Evolutionary conservation across 2,888 invertebrate species (phyloP), one percentile per base, ranked within the genome.

Genomic region (Apodemia duryi): DNA sequence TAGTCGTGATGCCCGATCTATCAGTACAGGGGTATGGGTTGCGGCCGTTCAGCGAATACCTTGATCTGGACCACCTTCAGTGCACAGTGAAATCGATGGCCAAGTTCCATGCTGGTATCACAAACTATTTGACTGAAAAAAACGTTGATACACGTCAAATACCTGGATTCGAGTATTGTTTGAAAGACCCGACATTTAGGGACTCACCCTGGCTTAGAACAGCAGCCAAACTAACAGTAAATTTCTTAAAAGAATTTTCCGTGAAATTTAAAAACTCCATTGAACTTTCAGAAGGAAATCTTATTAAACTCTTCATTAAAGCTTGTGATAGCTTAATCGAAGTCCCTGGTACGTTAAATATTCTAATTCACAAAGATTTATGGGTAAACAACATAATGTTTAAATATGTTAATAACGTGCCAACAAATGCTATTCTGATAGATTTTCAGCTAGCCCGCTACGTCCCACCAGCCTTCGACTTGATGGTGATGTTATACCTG

Each of bases 351-450:
- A 83, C 82, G 2, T 67, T 89, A 0, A 91, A 91, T 63, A 82
- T 86, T 0, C 67, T 88, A 4, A 69, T 85, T 2, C 91, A 91
- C 64, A 88, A 82, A 63, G 91, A 91, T 64, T 66, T 90, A 38
- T 91, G 91, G 91, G 73, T 76, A 0, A 88, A 88, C 65, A 91
- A 91, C 65, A 81, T 91, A 1, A 78, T 91, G 78, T 91, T 86
- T 63, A 81, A 79, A 65, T 84, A 88, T 63, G 74, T 79, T 0
- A 71, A 75, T 7, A 76, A 74, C 1, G 70, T 67, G 0, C 88
- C 87, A 1, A 72, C 61, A 1, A 81, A 80, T 49, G 82, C 84
- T 0, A 41, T 90, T 2, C 68, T 91, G 0, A 74, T 91, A 1
- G 90, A 91, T 70, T 91, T 78, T 71, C 90, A 91, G 67, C 82